Evolutionary conservation across 2,113 vertebrate genomes (phyloP), one percentile per base, ranked within the genome.

Genomic region (Oophaga pumilio): DNA sequence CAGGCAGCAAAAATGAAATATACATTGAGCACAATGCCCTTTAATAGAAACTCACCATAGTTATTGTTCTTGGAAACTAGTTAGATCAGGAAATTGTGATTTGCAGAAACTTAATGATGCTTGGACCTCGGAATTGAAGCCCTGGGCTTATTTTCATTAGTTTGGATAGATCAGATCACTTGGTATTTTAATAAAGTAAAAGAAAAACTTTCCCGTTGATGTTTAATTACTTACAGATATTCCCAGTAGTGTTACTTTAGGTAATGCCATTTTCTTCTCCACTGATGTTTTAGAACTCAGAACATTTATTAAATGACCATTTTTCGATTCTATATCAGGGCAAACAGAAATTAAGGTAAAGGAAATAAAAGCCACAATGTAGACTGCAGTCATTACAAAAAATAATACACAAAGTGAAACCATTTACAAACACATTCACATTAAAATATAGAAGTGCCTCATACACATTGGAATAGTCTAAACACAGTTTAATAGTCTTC

Each of bases 71-170:
- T 56, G 50, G 76, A 78, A 56, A 24, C 52, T 53, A 77, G 18
- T 50, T 77, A 11, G 6, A 78, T 78, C 13, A 17, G n/a, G 64
- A 82, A 52, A 52, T 66, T 24, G 43, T 82, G 20, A 62, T 52
- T 68, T 68, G 15, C 56, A 24, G 43, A 82, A 66, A 68, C 11
- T 52, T 82, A 82, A 82, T 68, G 62, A 68, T 82, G 80, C 60
- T 26, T 52, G 60, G 26, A 17, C 20, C 62, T 52, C 24, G 24
- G 13, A 82, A 68, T 68, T 26, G 20, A 66, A 24, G 80, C 80
- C 60, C 33, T 52, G 33, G 80, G 80, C 62, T 24, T 68, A 68
- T 82, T 82, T 82, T 68, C 60, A 68, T 82, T 68, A 82, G 60
- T 66, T 22, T 52, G 9, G 17, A 82, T 66, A 82, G 80, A 82